Conservation (phyloP, 1,140 invertebrate species). For the Leguminivora glycinivorella region DNA sequence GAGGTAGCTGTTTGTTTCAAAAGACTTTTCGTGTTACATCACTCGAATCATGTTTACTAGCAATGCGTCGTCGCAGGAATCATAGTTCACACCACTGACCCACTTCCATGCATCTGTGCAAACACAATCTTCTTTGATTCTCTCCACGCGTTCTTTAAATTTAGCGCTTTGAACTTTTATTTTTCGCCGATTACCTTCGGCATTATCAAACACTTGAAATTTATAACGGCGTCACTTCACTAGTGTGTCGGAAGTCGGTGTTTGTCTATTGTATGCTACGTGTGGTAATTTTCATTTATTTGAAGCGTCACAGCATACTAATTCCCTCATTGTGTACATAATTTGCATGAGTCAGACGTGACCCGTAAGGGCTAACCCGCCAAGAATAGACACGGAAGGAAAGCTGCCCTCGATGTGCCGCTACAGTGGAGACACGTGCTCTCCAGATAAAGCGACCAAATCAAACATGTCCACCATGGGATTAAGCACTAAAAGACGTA, state of each 20-base stretch:
- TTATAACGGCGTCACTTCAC: background rate
- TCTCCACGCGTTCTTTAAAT: conserved; percentile 9
- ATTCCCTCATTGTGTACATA: conserved; percentile 65
- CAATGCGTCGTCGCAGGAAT: conserved; percentile 54
- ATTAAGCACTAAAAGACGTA: conserved; percentile 37
- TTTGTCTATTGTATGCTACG: conserved; percentile 42
- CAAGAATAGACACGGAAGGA: conserved; percentile 77
- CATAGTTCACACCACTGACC: conserved; percentile 69
- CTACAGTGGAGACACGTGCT: conserved; percentile 66
- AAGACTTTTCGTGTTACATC: conserved; percentile 62
- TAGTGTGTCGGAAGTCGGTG: background rate
- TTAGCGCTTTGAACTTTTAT: conserved; percentile 22
- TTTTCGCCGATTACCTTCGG: background rate
- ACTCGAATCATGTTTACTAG: conserved; percentile 62
- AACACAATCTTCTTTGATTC: conserved; percentile 47
- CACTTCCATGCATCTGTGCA: conserved; percentile 59
- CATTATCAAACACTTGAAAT: conserved; percentile 2
- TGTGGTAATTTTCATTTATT: conserved; percentile 56
- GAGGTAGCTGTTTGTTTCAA: conserved; percentile 53
- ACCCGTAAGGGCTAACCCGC: conserved; percentile 54
- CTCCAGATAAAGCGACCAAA: conserved; percentile 50
- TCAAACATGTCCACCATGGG: conserved; percentile 32
- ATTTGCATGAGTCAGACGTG: conserved; percentile 69
- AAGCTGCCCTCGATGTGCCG: conserved; percentile 60
- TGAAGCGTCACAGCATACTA: conserved; percentile 52